Evolutionary conservation across 2,888 invertebrate genomes (phyloP).

Genomic region (Luffia ferchaultella): DNA sequence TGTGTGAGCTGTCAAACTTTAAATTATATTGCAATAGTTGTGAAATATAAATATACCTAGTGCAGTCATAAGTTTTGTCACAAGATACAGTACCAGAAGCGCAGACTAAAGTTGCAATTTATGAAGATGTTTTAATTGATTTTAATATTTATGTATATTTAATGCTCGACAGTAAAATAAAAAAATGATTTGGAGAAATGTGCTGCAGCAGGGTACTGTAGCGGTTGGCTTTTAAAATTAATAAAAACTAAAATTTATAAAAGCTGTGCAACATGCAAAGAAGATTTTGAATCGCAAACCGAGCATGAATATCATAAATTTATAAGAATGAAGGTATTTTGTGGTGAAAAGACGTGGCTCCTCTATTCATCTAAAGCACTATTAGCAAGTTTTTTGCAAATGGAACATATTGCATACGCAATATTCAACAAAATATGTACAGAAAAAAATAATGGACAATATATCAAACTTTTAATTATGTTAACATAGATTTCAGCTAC

Average conservation of each 20-base stretch:
- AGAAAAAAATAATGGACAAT: background rate
- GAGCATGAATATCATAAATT: background rate
- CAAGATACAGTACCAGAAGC: background rate
- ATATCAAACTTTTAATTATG: background rate
- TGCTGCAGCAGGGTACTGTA: background rate
- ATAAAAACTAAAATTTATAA: no score
- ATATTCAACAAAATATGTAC: background rate
- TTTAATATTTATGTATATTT: no score
- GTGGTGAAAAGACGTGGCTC: background rate
- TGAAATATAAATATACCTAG: background rate
- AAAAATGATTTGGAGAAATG: background rate
- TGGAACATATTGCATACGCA: background rate
- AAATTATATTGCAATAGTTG: background rate
- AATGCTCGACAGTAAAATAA: no score
- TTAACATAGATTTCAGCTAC: background rate
- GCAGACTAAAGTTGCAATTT: no score
- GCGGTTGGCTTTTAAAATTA: background rate
- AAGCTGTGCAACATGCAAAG: no score
- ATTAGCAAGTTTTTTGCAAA: background rate
- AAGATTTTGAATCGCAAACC: no score
- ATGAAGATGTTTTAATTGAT: no score
- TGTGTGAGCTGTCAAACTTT: background rate
- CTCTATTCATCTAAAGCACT: background rate
- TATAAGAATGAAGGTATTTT: background rate
- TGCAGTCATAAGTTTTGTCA: no score